Evolutionary conservation across 2,888 invertebrate genomes (phyloP).

Genomic region (Odontocerum albicorne): DNA sequence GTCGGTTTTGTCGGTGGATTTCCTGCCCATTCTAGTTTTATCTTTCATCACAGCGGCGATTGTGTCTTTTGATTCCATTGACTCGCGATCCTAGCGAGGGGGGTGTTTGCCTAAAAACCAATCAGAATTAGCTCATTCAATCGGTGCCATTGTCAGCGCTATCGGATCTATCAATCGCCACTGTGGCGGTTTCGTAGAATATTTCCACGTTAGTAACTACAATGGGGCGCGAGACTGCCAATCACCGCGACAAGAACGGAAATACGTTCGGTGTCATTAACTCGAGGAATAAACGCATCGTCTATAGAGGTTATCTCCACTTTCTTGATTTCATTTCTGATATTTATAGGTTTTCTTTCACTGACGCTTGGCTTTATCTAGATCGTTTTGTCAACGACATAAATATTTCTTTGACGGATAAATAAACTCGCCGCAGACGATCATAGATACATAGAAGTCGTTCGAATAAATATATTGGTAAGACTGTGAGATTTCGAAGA

Average conservation of each 20-base stretch:
- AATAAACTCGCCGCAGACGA: too few species aligned
- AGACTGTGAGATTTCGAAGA: too few species aligned
- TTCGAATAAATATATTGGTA: too few species aligned
- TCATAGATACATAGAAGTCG: too few species aligned
- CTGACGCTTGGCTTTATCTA: neutral
- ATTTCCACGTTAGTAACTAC: constrained; percentile 4
- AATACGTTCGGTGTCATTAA: neutral
- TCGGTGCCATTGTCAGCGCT: constrained; percentile 20
- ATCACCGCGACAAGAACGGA: neutral
- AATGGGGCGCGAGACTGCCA: constrained; percentile 9
- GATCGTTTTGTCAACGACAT: neutral
- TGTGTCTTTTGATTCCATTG: constrained; percentile 15
- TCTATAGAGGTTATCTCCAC: too few species aligned
- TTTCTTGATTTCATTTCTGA: neutral
- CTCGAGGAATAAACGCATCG: neutral
- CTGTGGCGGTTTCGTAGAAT: constrained; percentile 2
- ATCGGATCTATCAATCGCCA: constrained; percentile 26
- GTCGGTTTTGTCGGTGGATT: too few species aligned
- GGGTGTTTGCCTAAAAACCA: constrained; percentile 22
- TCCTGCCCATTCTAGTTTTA: neutral
- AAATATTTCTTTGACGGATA: too few species aligned
- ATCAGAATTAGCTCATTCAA: constrained; percentile 28
- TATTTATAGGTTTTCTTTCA: neutral
- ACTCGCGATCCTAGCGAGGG: constrained; percentile 5
- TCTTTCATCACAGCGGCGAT: constrained; percentile 11